A percentile compares a stretch with the other conserved stretches of the same genome.
These are phyloP conservation scores for Sebastes goodei DNA, from an alignment of 2,797 vertebrate genomes.

Conservation along the genomic window DNA sequence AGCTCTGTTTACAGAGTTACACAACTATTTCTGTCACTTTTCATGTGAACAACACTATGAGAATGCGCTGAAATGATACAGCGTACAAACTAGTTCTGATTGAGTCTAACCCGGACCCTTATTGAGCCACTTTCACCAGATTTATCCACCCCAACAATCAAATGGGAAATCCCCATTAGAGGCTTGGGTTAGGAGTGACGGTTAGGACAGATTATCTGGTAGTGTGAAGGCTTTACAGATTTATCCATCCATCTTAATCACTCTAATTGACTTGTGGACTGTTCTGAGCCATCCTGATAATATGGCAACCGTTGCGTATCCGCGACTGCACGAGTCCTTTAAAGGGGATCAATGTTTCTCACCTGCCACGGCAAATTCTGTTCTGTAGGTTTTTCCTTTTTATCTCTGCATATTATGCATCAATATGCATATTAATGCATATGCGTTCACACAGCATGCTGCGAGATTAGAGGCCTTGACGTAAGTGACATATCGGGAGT, in stretches of 20 bases:
- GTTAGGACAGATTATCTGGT: constrained; percentile 59
- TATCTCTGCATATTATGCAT: constrained; percentile 23
- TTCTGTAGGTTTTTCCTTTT: constrained; percentile 1
- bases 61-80: not conserved
- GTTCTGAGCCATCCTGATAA: constrained; percentile 40
- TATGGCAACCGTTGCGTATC: constrained; percentile 14
- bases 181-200: constrained; percentile 23
- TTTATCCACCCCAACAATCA: constrained; percentile 34
- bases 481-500: constrained; percentile 17
- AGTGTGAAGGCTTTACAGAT: constrained; percentile 59
- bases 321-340: not conserved
- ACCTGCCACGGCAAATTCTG: constrained; percentile 31
- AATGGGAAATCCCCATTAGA: constrained; percentile 47
- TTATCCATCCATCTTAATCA: constrained; percentile 65
- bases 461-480: constrained; percentile 45
- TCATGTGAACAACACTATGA: not conserved
- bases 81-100: not conserved
- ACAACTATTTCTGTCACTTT: not conserved
- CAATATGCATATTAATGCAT: constrained; percentile 28
- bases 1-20: not conserved
- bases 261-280: constrained; percentile 55
- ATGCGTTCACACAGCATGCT: constrained; percentile 7
- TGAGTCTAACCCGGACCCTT: not conserved
- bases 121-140: constrained; percentile 24
- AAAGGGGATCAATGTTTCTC: constrained; percentile 34